These are phyloP conservation scores for Lingula anatina DNA, from an alignment of 2,888 invertebrate species.

Conservation along the genomic window DNA sequence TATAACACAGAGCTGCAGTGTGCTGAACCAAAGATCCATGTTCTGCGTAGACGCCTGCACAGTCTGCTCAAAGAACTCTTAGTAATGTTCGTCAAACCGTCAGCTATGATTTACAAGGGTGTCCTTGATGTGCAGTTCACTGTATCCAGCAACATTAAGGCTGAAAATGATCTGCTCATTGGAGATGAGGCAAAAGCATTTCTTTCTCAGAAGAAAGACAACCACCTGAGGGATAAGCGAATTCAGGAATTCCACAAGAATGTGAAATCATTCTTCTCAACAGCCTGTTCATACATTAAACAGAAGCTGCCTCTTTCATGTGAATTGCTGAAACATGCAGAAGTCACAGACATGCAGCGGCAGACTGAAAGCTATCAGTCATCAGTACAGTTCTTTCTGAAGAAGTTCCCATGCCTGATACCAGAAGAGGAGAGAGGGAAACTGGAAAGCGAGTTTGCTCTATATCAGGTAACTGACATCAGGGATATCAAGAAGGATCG, in stretches of 20 bases:
- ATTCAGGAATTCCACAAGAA: constrained; percentile 4
- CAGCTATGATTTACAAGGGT: not conserved
- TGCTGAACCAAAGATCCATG: constrained; percentile 5
- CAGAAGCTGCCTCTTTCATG: constrained; percentile 6
- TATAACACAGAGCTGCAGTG: constrained; percentile 6
- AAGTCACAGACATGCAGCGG: constrained; percentile 3
- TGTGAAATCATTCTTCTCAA: constrained; percentile 4
- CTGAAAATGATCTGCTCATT: constrained; percentile 3
- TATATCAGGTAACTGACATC: too few species aligned
- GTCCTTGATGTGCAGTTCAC: constrained; percentile 5
- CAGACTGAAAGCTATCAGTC: too few species aligned
- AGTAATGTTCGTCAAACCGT: constrained; percentile 7
- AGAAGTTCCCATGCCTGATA: too few species aligned
- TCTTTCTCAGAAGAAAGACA: constrained; percentile 1
- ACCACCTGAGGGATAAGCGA: not conserved
- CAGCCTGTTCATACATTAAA: constrained; percentile 4
- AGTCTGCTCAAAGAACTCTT: not conserved
- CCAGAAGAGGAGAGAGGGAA: too few species aligned
- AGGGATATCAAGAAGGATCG: too few species aligned
- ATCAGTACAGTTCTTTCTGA: too few species aligned
- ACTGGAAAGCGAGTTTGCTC: too few species aligned
- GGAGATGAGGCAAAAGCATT: constrained; percentile 3
- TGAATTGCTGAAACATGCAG: constrained; percentile 6
- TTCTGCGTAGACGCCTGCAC: not conserved
- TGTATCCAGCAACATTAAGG: not conserved